phyloP scores from a whole-genome alignment of 1,140 invertebrate genomes.

The Platyura marginata region DNA sequence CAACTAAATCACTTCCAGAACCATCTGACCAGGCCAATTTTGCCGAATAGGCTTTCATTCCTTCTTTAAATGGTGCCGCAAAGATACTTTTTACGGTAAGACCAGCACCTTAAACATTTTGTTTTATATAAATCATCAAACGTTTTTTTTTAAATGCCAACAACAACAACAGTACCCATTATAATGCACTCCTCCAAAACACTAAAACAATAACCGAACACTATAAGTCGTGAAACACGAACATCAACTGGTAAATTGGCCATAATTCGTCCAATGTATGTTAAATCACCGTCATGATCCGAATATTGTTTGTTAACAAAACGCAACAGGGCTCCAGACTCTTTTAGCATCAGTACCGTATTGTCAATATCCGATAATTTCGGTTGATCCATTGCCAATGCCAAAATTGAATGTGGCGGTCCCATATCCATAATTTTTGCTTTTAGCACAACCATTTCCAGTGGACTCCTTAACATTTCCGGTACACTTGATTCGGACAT shows the following conservation, averaged over 20 bases:
- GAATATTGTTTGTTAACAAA: conserved; percentile 30
- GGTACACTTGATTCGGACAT: conserved; percentile 38
- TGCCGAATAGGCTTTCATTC: conserved; percentile 57
- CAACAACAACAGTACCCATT: conserved; percentile 44
- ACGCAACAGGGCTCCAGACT: conserved; percentile 53
- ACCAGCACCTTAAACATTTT: conserved; percentile 44
- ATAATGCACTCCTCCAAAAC: conserved; percentile 69
- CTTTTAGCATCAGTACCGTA: conserved; percentile 71
- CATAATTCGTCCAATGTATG: conserved; percentile 71
- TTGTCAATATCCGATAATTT: conserved; percentile 59
- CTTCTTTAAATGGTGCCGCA: conserved; percentile 20
- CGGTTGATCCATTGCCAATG: conserved; percentile 73
- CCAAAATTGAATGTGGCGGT: conserved; percentile 63
- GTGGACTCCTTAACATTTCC: conserved; percentile 62
- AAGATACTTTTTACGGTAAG: conserved; percentile 70
- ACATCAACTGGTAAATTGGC: conserved; percentile 67
- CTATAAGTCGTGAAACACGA: conserved; percentile 62
- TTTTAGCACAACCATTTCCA: conserved; percentile 68
- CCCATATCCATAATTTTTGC: conserved; percentile 72
- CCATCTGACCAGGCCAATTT: conserved; percentile 65
- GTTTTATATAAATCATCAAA: too few species aligned
- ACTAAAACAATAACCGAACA: conserved; percentile 75
- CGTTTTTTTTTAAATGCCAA: too few species aligned
- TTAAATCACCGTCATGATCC: conserved; percentile 70
- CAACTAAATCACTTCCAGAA: conserved; percentile 70